Base-by-base conservation (phyloP, 2,113 vertebrate species). In the Accipiter cooperii region DNA sequence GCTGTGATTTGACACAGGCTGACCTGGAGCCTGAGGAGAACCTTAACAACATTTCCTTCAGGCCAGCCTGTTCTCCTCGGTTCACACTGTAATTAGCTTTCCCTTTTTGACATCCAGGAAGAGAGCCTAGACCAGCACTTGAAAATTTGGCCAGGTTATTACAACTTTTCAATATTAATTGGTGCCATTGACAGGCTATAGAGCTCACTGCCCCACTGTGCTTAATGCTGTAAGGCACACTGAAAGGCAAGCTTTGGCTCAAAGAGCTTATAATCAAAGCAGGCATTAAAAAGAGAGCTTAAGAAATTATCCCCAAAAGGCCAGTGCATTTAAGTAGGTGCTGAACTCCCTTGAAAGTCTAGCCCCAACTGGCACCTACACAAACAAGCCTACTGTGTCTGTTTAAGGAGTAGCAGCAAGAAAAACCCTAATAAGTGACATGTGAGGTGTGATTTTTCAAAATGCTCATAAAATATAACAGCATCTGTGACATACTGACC, bases 1-100 rank as follows among this genome's bases (percentile, higher is more conserved):
- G 90, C 86, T 94, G 89, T 92, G 81, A 96, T 90, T 86, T 94
- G 89, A 75, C 60, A 47, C 9, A 19, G 66, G 65, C 46, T 95
- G 81, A 84, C 76, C 83, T 38, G 44, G 64, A 46, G 84, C 84
- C 94, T 73, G 76, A 87, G 34, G 65, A 97, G 71, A 91, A 84
- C 85, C 60, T 74, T 47, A 73, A 57, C 4, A 5, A 51, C 33
- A 63, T 49, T 78, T 94, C 75, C 74, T 83, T 46, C 44, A 36
- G 42, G 68, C 34, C 83, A 84, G 28, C 31, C 78, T 83, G 70
- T 5, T 81, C 71, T 69, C 69, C 54, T 58, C n/a, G 29, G 21
- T 31, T 94, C 76, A 75, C 42, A 36, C 69, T 68, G 24, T 47
- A 94, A 97, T 96, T 94, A 95, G 15, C 57, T 84, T 70, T 89